These are phyloP conservation scores for Tetranychus cinnabarinus DNA, from an alignment of 1,140 invertebrate genomes.

Conservation along the genomic window DNA sequence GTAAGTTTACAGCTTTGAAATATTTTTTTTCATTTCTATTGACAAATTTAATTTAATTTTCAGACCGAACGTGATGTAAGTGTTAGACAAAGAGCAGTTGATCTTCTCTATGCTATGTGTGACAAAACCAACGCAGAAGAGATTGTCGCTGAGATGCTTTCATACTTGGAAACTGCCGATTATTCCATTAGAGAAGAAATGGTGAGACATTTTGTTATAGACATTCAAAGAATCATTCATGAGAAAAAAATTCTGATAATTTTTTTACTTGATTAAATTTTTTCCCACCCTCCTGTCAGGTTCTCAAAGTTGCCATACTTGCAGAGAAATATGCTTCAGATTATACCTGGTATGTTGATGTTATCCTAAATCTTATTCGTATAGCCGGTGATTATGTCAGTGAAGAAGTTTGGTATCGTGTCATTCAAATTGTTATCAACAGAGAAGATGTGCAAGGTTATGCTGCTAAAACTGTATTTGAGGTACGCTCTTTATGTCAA, in stretches of 20 bases:
- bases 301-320: constrained; percentile 94
- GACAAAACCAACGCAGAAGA: constrained; percentile 97
- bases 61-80: constrained; percentile 96
- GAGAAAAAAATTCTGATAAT: not conserved
- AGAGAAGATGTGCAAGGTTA: constrained; percentile 97
- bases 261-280: not conserved
- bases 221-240: constrained; percentile 3
- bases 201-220: constrained; percentile 27
- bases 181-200: constrained; percentile 99
- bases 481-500: constrained; percentile 26
- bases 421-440: constrained; percentile 99
- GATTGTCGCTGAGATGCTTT: constrained; percentile 98
- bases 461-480: constrained; percentile 98
- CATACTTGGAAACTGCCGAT: constrained; percentile 95
- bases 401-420: constrained; percentile 88
- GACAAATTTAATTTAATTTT: constrained; percentile 7
- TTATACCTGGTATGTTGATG: constrained; percentile 97
- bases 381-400: constrained; percentile 98
- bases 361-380: constrained; percentile 94
- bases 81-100: constrained; percentile 90
- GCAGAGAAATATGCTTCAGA: constrained; percentile 99
- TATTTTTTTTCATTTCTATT: not conserved
- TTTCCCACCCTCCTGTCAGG: constrained; percentile 2
- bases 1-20: constrained; percentile 20
- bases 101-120: constrained; percentile 99